Conservation (phyloP, 2,797 vertebrate species). For the Acanthurus tractus region DNA sequence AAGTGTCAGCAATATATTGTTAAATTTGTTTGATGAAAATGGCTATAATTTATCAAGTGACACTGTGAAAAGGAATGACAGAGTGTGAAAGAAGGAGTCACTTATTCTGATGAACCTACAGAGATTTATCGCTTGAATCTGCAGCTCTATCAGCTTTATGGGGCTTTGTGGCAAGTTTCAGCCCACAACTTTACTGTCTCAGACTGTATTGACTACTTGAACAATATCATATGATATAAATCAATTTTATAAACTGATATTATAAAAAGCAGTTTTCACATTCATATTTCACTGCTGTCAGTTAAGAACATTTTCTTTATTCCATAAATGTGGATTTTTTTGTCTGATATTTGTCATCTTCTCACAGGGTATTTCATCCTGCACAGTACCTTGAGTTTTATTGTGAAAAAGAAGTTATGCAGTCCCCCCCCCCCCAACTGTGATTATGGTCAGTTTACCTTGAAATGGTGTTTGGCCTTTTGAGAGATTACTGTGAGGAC, state of each 20-base stretch:
- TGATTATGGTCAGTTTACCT: slow-evolving; percentile 67
- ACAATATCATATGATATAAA: too few species aligned
- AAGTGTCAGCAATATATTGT: background rate
- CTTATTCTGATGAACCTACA: too few species aligned
- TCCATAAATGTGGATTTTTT: background rate
- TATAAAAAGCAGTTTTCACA: background rate
- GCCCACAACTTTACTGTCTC: background rate
- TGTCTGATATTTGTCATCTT: background rate
- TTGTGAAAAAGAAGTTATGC: slow-evolving; percentile 26
- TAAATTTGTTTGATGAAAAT: background rate
- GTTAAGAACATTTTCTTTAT: background rate
- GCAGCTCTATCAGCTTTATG: background rate
- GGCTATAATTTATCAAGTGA: background rate
- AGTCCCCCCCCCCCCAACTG: background rate
- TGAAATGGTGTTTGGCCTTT: slow-evolving; percentile 68
- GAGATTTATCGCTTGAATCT: background rate
- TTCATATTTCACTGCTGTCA: background rate
- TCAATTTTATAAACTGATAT: too few species aligned
- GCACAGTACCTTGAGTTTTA: background rate
- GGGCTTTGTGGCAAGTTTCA: background rate
- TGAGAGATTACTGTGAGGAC: slow-evolving; percentile 81
- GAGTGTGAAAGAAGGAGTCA: background rate
- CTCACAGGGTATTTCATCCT: slow-evolving; percentile 1
- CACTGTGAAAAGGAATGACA: too few species aligned
- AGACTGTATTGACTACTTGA: background rate